These are phyloP conservation scores for Pseudomugil gertrudae DNA, from an alignment of 2,797 vertebrate genomes.

Conservation along the genomic window DNA sequence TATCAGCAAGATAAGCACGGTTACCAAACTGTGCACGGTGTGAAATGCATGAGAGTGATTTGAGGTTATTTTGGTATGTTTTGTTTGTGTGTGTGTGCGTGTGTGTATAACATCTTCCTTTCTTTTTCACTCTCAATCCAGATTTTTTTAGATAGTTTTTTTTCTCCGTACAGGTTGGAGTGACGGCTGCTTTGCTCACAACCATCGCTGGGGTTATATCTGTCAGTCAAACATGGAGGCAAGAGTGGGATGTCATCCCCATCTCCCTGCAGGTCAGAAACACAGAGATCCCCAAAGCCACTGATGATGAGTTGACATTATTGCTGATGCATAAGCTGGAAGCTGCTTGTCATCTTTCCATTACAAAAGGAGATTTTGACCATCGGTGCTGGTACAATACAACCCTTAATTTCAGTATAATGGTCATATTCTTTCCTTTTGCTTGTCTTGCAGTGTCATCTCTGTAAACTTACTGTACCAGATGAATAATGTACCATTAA, in stretches of 20 bases:
- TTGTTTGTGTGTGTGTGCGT: neutral
- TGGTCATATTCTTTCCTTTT: neutral
- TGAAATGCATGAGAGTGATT: conserved; percentile 14
- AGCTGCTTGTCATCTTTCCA: neutral
- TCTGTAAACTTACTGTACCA: neutral
- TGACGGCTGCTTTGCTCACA: conserved; percentile 85
- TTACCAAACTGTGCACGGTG: conserved; percentile 18
- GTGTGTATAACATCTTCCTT: neutral
- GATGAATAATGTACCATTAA: neutral
- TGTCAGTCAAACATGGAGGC: conserved; percentile 90
- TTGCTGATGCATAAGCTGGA: conserved; percentile 4
- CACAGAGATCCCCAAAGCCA: conserved; percentile 8
- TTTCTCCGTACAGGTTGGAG: conserved; percentile 83
- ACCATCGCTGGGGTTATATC: conserved; percentile 89
- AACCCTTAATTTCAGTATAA: neutral
- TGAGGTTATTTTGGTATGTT: conserved; percentile 6
- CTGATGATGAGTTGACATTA: conserved; percentile 4
- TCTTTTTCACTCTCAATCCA: neutral
- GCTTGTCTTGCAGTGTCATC: neutral
- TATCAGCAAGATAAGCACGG: conserved; percentile 40
- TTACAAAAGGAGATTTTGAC: neutral
- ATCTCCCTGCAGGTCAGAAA: conserved; percentile 91
- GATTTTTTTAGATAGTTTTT: neutral
- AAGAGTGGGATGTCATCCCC: conserved; percentile 92
- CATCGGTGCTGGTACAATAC: neutral